Evolutionary conservation across 2,888 invertebrate species (phyloP).

Genomic region (Noctua janthina): DNA sequence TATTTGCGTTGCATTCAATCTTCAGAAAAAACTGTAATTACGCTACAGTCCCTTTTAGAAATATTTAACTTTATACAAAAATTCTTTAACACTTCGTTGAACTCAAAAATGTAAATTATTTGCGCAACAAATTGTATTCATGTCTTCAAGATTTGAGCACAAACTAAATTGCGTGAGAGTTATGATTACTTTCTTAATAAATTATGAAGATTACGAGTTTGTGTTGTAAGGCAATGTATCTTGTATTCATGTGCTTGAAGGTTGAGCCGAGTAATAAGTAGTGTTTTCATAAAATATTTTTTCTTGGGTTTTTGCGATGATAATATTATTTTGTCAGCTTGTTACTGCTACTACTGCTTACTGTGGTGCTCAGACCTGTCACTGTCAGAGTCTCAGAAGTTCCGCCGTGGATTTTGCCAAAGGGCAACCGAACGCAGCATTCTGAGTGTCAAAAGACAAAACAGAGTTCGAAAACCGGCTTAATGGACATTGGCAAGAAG

Average conservation of each 20-base stretch:
- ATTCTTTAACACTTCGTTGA: slow-evolving; percentile 3
- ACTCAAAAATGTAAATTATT: slow-evolving; percentile 27
- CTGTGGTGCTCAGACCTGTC: no score
- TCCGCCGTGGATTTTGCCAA: no score
- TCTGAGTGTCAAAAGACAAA: no score
- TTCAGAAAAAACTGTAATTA: neutral
- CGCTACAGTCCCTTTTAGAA: neutral
- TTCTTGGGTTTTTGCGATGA: neutral
- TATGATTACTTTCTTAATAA: slow-evolving; percentile 35
- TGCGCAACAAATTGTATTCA: slow-evolving; percentile 3
- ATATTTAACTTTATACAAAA: slow-evolving; percentile 12
- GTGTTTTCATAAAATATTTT: neutral
- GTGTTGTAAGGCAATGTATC: slow-evolving; percentile 9
- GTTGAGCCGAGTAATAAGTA: slow-evolving; percentile 1
- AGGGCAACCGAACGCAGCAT: no score
- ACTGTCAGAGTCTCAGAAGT: no score
- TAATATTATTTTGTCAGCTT: neutral
- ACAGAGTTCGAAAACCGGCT: no score
- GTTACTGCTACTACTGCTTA: no score
- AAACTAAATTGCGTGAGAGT: slow-evolving; percentile 21
- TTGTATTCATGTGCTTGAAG: neutral
- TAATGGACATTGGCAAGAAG: no score
- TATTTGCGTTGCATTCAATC: neutral
- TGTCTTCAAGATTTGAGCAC: slow-evolving; percentile 22
- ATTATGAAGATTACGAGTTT: slow-evolving; percentile 28